Evolutionary conservation across 2,113 vertebrate genomes (phyloP), one percentile per base, ranked within the genome.

Genomic region (Dipodomys spectabilis): DNA sequence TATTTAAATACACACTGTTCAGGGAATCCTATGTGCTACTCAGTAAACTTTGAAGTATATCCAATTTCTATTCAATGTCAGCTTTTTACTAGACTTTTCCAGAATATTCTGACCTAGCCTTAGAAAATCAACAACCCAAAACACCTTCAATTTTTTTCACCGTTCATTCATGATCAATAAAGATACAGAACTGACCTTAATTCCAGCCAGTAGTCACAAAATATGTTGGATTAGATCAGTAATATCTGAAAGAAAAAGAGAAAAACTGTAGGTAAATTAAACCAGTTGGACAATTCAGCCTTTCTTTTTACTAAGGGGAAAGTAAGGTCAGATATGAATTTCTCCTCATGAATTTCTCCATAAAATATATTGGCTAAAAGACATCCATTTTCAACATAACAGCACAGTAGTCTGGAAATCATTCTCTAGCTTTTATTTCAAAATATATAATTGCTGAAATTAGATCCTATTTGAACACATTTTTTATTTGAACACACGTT

Each of bases 181-280:
- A 96, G 92, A 74, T 57, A 96, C 5, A 96, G 78, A 57, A 96
- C 98, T 13, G 82, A 98, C 98, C 98, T 98, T 91, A 53, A 23
- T 67, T 96, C 83, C 7, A 12, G 91, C 53, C 65, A 90, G 92
- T 82, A 94, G 91, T 96, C 94, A 91, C 79, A 85, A 77, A 53
- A 81, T 90, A 89, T 7, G 73, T 93, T 83, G 96, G 60, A 84
- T 97, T 90, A 91, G 86, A 84, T 94, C 95, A 96, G 95, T 93
- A 85, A 93, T 97, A 89, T 79, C 98, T 98, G 92, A 97, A 98
- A 98, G 57, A 95, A 95, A 97, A 82, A 49, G 67, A 94, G 53
- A 53, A 67, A 39, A 13, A 64, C 7, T 60, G 44, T 28, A 28
- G 6, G 68, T 97, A 57, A 97, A 83, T 64, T 67, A 90, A 89